Conservation (phyloP, 1,140 invertebrate species). For the Drosophila grimshawi region DNA sequence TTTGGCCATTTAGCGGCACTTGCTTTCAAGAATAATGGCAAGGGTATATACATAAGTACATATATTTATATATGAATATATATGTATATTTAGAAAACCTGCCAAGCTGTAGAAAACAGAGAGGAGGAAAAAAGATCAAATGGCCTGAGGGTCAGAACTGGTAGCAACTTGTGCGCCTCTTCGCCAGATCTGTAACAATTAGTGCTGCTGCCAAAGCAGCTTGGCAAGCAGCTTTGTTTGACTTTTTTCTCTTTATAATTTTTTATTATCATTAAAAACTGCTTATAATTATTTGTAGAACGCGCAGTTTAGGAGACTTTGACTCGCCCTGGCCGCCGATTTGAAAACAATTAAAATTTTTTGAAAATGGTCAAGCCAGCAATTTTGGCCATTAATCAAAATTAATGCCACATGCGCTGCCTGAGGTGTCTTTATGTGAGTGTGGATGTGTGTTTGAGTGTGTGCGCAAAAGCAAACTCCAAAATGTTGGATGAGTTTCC, state of each 20-base stretch:
- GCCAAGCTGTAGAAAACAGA: constrained; percentile 16
- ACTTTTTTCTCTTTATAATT: constrained; percentile 44
- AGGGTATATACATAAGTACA: constrained; percentile 11
- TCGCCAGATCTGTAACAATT: constrained; percentile 77
- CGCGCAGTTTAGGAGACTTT: constrained; percentile 52
- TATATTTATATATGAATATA: constrained; percentile 11
- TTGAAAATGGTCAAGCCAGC: constrained; percentile 70
- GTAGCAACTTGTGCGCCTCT: constrained; percentile 75
- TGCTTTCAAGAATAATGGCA: constrained; percentile 60
- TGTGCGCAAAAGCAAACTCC: constrained; percentile 29
- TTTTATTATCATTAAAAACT: constrained; percentile 75
- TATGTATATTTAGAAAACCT: constrained; percentile 24
- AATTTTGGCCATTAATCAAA: constrained; percentile 83
- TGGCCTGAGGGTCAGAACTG: constrained; percentile 69
- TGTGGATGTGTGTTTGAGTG: constrained; percentile 36
- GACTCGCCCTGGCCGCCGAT: constrained; percentile 73
- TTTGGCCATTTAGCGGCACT: constrained; percentile 78
- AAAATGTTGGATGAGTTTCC: constrained; percentile 64
- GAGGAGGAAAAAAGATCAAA: constrained; percentile 34
- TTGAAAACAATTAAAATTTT: constrained; percentile 80
- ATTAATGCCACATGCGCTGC: constrained; percentile 80
- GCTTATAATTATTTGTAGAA: constrained; percentile 83
- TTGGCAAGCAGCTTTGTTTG: constrained; percentile 68
- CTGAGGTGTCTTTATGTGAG: constrained; percentile 32
- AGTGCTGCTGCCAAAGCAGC: constrained; percentile 63